Evolutionary conservation across 2,797 vertebrate genomes (phyloP).

Genomic region (Gymnopithys bicolor): DNA sequence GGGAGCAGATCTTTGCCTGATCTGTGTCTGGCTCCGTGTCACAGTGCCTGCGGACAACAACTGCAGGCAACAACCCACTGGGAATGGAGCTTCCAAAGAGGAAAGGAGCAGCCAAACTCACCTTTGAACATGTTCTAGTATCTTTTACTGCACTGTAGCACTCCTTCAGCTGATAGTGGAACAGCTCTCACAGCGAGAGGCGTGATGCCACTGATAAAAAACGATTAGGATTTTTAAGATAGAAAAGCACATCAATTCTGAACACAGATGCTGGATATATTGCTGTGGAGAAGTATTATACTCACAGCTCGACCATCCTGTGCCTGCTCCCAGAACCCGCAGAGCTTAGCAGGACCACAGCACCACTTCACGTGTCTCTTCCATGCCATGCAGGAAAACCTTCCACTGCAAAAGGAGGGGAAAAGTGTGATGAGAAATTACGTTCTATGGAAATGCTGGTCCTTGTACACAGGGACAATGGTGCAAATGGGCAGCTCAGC

Average conservation of each 20-base stretch:
- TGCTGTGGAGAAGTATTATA: fast-evolving
- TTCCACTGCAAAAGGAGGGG: fast-evolving
- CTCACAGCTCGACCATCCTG: fast-evolving
- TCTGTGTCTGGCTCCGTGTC: not conserved
- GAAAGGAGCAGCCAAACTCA: not conserved
- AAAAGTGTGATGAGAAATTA: not conserved
- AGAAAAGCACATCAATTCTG: not conserved
- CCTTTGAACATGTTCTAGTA: not conserved
- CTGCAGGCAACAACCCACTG: not conserved
- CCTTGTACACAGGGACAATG: not conserved
- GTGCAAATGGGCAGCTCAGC: not conserved
- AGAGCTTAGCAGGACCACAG: not conserved
- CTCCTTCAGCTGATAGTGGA: not conserved
- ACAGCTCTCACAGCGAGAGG: not conserved
- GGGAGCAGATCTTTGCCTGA: not conserved
- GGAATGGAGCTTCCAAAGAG: not conserved
- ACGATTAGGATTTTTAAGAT: not conserved
- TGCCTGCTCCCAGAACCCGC: not conserved
- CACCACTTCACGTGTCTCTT: not conserved
- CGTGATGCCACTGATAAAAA: not conserved
- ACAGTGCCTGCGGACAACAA: not conserved
- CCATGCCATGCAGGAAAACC: not conserved
- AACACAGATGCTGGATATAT: not conserved
- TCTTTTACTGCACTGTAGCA: not conserved
- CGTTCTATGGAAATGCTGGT: not conserved